Base-by-base conservation (phyloP, 2,797 vertebrate species). In the Chaetophractus vellerosus region DNA sequence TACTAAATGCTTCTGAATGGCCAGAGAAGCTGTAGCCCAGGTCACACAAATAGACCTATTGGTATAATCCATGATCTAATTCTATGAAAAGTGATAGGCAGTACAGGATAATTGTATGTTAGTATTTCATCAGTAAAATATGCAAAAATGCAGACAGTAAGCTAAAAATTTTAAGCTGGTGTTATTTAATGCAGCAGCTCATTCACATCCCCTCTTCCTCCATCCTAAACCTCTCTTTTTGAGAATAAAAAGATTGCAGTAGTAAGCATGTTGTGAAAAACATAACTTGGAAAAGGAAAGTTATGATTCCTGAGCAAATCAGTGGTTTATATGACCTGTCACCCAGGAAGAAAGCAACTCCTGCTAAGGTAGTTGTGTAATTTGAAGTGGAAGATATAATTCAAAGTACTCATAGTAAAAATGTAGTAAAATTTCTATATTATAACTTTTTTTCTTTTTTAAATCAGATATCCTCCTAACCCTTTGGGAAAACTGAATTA, bases 231-330 rank as follows among this genome's bases (percentile, higher is more conserved):
- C 8, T 83, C 61, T 50, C 55, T 78, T 90, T 94, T 69, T 64
- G 14, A 90, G 59, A 26, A 45, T 45, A 45, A 50, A 69, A 91
- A 57, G 4, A 88, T 85, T 69, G 57, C 18, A 72, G 15, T 36
- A 72, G n/a, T 59, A 83, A 91, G 24, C 28, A 26, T 55, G 10
- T 15, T 64, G 26, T 66, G 66, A 52, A 88, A 84, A 95, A 55
- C 7, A 12, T 48, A 88, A 69, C 66, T 55, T 93, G 28, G 57
- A 94, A 91, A 66, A 75, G 66, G 26, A 93, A 23, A 23, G 38
- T 86, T 36, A 23, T 48, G 61, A 28, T 45, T 28, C 66, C n/a
- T 83, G 55, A 74, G 18, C 36, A 91, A 8, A 78, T 33, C 14
- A 41, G 14, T 50, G 57, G 15, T 69, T 88, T 88, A 86, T 95